Evolutionary conservation across 2,797 vertebrate species (phyloP).

Genomic region (Tangara arthus): DNA sequence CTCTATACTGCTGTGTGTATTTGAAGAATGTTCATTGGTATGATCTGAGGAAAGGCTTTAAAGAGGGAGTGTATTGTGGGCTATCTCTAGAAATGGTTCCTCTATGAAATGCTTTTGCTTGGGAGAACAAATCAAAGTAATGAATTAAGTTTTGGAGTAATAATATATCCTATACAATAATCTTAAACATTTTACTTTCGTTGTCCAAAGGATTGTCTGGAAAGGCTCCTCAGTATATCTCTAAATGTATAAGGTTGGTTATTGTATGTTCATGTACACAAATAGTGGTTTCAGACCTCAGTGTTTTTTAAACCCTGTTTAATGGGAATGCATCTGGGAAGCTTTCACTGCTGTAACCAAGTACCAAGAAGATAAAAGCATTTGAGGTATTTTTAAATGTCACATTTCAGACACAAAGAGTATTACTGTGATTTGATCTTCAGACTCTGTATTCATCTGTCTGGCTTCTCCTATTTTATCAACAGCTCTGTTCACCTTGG

Average conservation of each 20-base stretch:
- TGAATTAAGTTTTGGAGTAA: background rate
- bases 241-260: background rate
- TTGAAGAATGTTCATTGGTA: background rate
- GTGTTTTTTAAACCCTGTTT: background rate
- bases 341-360: background rate
- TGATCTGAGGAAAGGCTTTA: background rate
- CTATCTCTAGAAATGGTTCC: background rate
- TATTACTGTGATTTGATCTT: constrained; percentile 31
- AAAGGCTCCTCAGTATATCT: background rate
- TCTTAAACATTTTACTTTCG: background rate
- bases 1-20: background rate
- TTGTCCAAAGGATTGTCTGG: background rate
- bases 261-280: background rate
- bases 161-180: background rate
- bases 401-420: constrained; percentile 1
- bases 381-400: constrained; percentile 38
- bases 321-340: background rate
- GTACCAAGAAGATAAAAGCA: background rate
- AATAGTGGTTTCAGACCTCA: background rate
- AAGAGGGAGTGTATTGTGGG: accelerated
- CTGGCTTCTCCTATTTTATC: background rate
- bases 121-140: background rate
- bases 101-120: background rate
- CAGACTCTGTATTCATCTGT: constrained; percentile 23
- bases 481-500: background rate